Conservation (phyloP, 1,140 invertebrate genomes). For the Drosophila insularis region DNA sequence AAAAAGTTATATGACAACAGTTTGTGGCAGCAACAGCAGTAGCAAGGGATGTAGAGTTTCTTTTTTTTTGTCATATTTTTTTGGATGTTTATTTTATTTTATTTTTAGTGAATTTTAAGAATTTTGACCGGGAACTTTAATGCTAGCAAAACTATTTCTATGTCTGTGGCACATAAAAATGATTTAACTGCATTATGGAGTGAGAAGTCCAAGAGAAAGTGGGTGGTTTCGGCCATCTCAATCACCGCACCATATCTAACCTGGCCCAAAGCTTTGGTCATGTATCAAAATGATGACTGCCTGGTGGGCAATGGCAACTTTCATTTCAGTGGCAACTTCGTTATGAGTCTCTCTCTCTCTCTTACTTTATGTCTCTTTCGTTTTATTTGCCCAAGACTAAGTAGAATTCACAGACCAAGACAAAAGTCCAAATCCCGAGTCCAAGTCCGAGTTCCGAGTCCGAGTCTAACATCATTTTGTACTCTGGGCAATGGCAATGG, state of each 20-base stretch:
- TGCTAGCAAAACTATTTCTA: neutral
- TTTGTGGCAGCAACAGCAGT: neutral
- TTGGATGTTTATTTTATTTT: neutral
- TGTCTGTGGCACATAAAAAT: constrained; percentile 59
- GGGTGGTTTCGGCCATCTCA: neutral
- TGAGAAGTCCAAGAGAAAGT: constrained; percentile 43
- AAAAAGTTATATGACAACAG: constrained; percentile 61
- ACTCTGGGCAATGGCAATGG: constrained; percentile 31
- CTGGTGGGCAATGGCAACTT: constrained; percentile 43
- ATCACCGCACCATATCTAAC: neutral
- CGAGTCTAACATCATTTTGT: constrained; percentile 17
- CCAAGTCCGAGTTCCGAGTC: constrained; percentile 11
- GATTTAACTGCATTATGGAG: constrained; percentile 67
- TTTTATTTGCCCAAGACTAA: constrained; percentile 55
- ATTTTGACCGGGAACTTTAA: constrained; percentile 23
- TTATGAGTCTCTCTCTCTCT: constrained; percentile 38
- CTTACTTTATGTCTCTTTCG: too few species aligned
- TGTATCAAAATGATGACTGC: constrained; percentile 67
- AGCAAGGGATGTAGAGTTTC: neutral
- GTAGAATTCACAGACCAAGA: constrained; percentile 11
- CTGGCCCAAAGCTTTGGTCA: constrained; percentile 23
- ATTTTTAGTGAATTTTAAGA: neutral
- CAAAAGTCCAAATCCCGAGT: neutral
- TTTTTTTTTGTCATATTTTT: neutral
- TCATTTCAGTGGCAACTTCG: constrained; percentile 53